phyloP scores from a whole-genome alignment of 2,113 vertebrate genomes.

The Paralichthys olivaceus region DNA sequence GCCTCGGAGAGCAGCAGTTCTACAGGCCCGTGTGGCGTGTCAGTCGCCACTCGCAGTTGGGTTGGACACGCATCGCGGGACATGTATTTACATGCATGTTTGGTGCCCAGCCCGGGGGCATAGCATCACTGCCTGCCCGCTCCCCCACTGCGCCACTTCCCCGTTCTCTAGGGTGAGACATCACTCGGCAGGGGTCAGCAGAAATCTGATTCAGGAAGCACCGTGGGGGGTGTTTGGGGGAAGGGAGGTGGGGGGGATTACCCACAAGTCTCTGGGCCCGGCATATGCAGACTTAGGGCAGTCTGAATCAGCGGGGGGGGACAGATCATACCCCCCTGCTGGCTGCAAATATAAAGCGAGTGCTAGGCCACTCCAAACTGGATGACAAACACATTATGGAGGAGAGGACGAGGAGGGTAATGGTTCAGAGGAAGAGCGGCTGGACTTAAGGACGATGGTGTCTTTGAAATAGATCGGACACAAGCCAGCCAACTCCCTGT shows the following conservation, averaged over 20 bases:
- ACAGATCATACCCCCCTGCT: slow-evolving; percentile 53
- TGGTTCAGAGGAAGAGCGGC: slow-evolving; percentile 22
- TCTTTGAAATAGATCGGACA: slow-evolving; percentile 63
- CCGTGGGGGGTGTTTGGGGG: slow-evolving; percentile 54
- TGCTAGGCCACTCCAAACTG: slow-evolving; percentile 59
- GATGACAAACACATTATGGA: slow-evolving; percentile 56
- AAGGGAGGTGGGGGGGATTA: slow-evolving; percentile 49
- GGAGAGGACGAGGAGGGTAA: not conserved
- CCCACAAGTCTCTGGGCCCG: slow-evolving; percentile 68
- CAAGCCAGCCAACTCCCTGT: slow-evolving; percentile 47
- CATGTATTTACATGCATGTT: slow-evolving; percentile 69
- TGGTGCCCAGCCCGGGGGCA: slow-evolving; percentile 57
- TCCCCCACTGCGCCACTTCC: slow-evolving; percentile 52
- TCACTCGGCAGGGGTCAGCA: slow-evolving; percentile 70
- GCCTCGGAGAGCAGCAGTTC: slow-evolving; percentile 12
- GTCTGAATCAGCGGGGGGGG: slow-evolving; percentile 60
- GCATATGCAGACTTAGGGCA: slow-evolving; percentile 68
- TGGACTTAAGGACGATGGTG: slow-evolving; percentile 51
- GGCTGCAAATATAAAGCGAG: slow-evolving; percentile 61
- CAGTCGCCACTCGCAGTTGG: slow-evolving; percentile 16
- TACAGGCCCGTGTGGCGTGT: slow-evolving; percentile 17
- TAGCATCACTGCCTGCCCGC: slow-evolving; percentile 48
- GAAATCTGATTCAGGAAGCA: slow-evolving; percentile 73
- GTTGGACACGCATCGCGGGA: slow-evolving; percentile 45
- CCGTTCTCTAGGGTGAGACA: slow-evolving; percentile 69